Evolutionary conservation across 2,113 vertebrate species (phyloP), one percentile per base, ranked within the genome.

Genomic region (Malurus elegans): DNA sequence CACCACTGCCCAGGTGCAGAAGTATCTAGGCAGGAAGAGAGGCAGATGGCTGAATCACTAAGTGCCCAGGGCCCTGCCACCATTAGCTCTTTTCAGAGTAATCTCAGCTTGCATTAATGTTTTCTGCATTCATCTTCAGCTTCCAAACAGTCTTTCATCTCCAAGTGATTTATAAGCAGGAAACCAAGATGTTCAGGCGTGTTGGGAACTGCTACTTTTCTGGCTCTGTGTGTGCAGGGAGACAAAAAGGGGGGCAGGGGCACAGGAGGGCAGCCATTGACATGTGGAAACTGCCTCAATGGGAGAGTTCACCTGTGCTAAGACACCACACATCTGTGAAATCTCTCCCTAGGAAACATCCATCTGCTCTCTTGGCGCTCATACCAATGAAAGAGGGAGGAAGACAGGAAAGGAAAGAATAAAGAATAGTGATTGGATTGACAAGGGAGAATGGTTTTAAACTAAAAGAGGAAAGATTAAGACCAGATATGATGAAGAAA

Each of bases 71-170:
- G 79, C 42, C 32, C 42, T 36, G 44, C 28, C 51, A 78, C 16
- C 29, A n/a, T 65, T 73, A 67, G 54, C 61, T 92, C 48, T 23
- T 34, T 72, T 86, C 38, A 56, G 45, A 79, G 38, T 38, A 16
- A 54, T 80, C 20, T 88, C 53, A 71, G 36, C 25, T 84, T 66
- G 20, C 84, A 66, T 70, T 80, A 74, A 25, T 47, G 31, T 74
- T 91, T 71, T 54, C 90, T 91, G 18, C 81, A 66, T 76, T 72
- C 73, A 64, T 73, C 34, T 40, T 65, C 9, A 0, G 45, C 26
- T 79, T 70, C 78, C 66, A 91, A 79, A 73, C 64, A 89, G 44
- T n/a, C 15, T 71, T 80, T 96, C 44, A 42, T 73, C 60, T 53
- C 79, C 13, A 11, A 1, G 3, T 40, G 54, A 92, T 90, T 88